Evolutionary conservation across 2,888 invertebrate genomes (phyloP).

Genomic region (Lagria hirta): DNA sequence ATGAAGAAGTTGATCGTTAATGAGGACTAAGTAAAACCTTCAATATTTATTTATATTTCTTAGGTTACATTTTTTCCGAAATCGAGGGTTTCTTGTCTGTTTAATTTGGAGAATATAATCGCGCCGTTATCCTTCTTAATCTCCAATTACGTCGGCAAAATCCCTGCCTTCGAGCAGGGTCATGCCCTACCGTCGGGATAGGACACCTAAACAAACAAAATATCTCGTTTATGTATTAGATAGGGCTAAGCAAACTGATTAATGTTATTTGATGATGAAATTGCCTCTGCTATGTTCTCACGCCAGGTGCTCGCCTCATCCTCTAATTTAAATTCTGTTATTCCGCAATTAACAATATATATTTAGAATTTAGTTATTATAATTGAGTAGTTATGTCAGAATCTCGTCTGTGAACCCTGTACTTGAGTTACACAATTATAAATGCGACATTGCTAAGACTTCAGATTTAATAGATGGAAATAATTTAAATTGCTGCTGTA

Average conservation of each 20-base stretch:
- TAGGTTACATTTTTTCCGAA: too few relatives aligned
- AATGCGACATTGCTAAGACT: too few relatives aligned
- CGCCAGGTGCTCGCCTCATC: constrained; percentile 21
- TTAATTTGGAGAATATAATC: constrained; percentile 40
- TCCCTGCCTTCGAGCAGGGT: constrained; percentile 27
- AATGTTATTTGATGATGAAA: constrained; percentile 48
- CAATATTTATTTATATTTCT: too few relatives aligned
- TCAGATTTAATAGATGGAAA: too few relatives aligned
- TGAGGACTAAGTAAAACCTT: too few relatives aligned
- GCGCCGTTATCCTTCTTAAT: constrained; percentile 41
- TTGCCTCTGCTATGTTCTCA: constrained; percentile 33
- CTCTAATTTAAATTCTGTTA: constrained; percentile 24
- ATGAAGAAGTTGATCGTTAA: too few relatives aligned
- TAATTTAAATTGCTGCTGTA: too few relatives aligned
- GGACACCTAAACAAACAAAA: constrained; percentile 29
- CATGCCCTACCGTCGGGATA: constrained; percentile 6
- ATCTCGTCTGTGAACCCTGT: too few relatives aligned
- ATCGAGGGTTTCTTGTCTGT: constrained; percentile 15
- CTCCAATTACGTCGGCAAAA: constrained; percentile 45
- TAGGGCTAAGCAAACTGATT: constrained; percentile 45
- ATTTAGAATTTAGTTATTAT: too few relatives aligned
- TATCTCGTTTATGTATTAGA: constrained; percentile 38
- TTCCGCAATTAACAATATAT: constrained; percentile 20
- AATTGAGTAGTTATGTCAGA: too few relatives aligned
- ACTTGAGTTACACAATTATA: too few relatives aligned